Evolutionary conservation across 2,797 vertebrate genomes (phyloP), one percentile per base, ranked within the genome.

Genomic region (Siniperca scherzeri): DNA sequence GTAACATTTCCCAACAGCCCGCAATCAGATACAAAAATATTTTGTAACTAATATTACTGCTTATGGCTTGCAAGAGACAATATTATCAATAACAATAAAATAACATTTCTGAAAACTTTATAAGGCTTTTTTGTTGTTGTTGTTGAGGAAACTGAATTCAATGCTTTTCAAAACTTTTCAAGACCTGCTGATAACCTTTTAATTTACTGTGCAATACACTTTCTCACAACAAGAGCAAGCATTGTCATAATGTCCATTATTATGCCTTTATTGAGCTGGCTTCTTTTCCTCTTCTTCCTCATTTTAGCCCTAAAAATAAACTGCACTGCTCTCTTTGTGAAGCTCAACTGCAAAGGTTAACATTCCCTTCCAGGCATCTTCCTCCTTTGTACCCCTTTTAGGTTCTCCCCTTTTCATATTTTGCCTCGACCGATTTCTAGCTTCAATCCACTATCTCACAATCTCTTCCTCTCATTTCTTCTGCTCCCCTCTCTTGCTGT

Each of bases 331-430:
- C 64, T 88, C 82, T 89, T 87, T 50, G 87, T 73, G 67, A 91
- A 88, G 81, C 87, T 86, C 68, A 84, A 90, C 86, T 81, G 61
- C 71, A 94, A 95, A 96, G 93, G 94, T 95, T 94, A 95, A 93
- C 85, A 82, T 22, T 86, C 71, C 86, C 93, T 92, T 80, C 75
- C 65, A 93, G 93, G 92, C 86, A 92, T 90, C 88, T 80, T 92
- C 85, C 81, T 91, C 65, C 67, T 68, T 27, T 78, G 40, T 48
- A 79, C 52, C 70, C 50, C 71, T 70, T 74, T 83, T 68, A 77
- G 72, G 42, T 65, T 78, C 73, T 85, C 48, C 61, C 65, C 17
- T 52, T 81, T 70, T 70, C 60, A 73, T 53, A 69, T 72, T 82
- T 85, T 79, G 77, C 77, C 83, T 73, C 40, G 0, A 79, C 78